phyloP scores from a whole-genome alignment of 1,140 invertebrate species.

The Leptinotarsa defecta region DNA sequence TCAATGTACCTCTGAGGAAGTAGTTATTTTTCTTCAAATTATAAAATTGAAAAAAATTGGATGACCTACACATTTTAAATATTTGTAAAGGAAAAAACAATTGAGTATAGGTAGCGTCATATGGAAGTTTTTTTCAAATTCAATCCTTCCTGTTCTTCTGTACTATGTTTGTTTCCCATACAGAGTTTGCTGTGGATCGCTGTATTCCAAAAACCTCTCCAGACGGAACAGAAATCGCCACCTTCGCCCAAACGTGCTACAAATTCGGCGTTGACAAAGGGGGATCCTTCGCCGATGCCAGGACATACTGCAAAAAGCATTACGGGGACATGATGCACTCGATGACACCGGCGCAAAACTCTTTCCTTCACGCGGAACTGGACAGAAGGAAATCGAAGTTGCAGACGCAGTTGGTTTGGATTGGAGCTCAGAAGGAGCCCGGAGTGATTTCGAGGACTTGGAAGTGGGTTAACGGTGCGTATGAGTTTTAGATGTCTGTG shows the following conservation, averaged over 20 bases:
- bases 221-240: constrained; percentile 74
- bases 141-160: too few species aligned
- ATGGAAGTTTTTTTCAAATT: too few species aligned
- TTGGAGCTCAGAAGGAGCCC: constrained; percentile 87
- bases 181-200: constrained; percentile 81
- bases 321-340: constrained; percentile 83
- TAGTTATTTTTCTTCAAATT: too few species aligned
- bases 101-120: too few species aligned
- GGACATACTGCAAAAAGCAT: constrained; percentile 72
- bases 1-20: too few species aligned
- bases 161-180: too few species aligned
- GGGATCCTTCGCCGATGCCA: constrained; percentile 78
- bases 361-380: constrained; percentile 78
- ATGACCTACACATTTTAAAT: too few species aligned
- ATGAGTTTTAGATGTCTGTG: background rate
- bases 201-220: constrained; percentile 72
- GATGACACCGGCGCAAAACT: constrained; percentile 70
- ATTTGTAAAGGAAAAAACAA: too few species aligned
- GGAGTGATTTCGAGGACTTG: constrained; percentile 80
- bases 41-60: too few species aligned
- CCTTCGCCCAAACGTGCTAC: constrained; percentile 86
- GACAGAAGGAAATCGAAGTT: constrained; percentile 77
- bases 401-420: constrained; percentile 87
- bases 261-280: constrained; percentile 83
- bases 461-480: constrained; percentile 86